Evolutionary conservation across 2,888 invertebrate species (phyloP), one percentile per base, ranked within the genome.

Genomic region (Spodoptera littoralis): DNA sequence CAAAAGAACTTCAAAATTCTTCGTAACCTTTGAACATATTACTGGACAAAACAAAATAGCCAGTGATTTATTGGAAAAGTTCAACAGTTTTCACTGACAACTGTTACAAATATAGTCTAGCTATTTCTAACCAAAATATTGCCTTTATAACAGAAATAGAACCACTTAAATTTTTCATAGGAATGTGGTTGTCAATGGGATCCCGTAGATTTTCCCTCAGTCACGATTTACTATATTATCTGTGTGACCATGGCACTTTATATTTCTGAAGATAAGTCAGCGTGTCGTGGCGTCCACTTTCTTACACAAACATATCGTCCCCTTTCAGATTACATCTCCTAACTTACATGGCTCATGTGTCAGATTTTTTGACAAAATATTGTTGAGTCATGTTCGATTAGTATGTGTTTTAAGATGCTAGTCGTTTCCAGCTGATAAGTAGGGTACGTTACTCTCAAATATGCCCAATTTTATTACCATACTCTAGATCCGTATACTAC

Each of bases 211-310:
- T 52, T 62, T 60, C 66, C 79, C 71, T 80, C 63, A 80, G 58
- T 79, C 76, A 74, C 70, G 62, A 72, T 65, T 65, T 65, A 36
- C 65, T 70, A 71, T 76, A 76, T 71, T 65, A 70, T 65, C 66
- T 45, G 56, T 44, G 47, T 43, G 47, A 24, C 47, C 47, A 24
- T 72, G 64, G 75, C 53, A 71, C 63, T 73, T 80, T 80, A 84
- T 79, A 84, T 79, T 79, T 70, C 65, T 65, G 61, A 56, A 73
- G 83, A 80, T 83, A 85, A 82, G 77, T 73, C 72, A 68, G 76
- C 73, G 70, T 62, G 66, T 68, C 65, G 66, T 65, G 52, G 64
- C 55, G 60, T 50, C 55, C 65, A 70, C 65, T 77, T 73, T 76
- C 63, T 65, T 65, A 68, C 64, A 77, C 66, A 79, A 76, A 72